phyloP scores from a whole-genome alignment of 2,888 invertebrate species.

The Diaprepes abbreviatus region DNA sequence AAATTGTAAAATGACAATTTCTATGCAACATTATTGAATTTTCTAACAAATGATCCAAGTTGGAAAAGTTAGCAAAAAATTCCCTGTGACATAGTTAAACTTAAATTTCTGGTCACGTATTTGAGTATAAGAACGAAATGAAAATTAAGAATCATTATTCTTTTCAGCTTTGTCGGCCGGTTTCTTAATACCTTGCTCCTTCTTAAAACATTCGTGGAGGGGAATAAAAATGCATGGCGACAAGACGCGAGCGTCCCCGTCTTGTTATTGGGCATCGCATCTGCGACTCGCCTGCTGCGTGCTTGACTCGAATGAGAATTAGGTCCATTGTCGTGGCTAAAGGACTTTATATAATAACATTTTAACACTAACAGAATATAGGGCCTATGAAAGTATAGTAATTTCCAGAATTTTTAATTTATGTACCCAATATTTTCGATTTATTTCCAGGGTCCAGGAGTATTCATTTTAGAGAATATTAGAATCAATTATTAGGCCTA shows the following conservation, averaged over 20 bases:
- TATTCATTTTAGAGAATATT: no score
- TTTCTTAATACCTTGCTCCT: conserved; percentile 67
- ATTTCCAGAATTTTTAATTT: no score
- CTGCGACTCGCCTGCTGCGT: conserved; percentile 63
- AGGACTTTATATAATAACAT: not conserved
- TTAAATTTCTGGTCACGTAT: conserved; percentile 67
- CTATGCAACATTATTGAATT: conserved; percentile 68
- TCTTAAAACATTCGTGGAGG: conserved; percentile 64
- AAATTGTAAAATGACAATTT: conserved; percentile 66
- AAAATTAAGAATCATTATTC: conserved; percentile 70
- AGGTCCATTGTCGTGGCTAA: conserved; percentile 49
- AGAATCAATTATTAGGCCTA: no score
- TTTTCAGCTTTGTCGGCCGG: conserved; percentile 68
- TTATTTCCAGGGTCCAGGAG: no score
- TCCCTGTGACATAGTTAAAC: conserved; percentile 65
- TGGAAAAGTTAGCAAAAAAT: conserved; percentile 62
- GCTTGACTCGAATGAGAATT: conserved; percentile 65
- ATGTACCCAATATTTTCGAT: no score
- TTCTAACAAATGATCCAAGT: conserved; percentile 67
- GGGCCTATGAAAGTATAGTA: no score
- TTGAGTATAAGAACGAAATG: conserved; percentile 67
- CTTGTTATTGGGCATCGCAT: conserved; percentile 63
- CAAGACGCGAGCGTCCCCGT: conserved; percentile 62
- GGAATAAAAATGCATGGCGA: conserved; percentile 68
- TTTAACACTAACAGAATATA: no score